Evolutionary conservation across 2,113 vertebrate species (phyloP).

Genomic region (Hippoglossus stenolepis): DNA sequence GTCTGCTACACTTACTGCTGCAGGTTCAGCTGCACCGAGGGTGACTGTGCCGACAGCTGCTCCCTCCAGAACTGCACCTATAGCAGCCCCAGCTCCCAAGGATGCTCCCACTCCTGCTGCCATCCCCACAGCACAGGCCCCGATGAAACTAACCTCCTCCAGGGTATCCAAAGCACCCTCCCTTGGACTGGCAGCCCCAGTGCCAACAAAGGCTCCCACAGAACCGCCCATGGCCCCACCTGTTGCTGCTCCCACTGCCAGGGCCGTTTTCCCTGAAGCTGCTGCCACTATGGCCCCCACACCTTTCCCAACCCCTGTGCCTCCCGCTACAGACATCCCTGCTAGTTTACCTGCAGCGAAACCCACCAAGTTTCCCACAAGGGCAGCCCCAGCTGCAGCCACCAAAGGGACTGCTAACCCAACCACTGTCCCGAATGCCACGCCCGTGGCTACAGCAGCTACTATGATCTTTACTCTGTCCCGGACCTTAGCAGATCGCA

Average conservation of each 20-base stretch:
- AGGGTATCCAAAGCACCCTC: conserved; percentile 75
- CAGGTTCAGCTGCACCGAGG: conserved; percentile 50
- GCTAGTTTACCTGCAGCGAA: too few relatives aligned
- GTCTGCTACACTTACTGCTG: conserved; percentile 53
- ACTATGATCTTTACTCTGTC: conserved; percentile 75
- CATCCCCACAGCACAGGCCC: conserved; percentile 68
- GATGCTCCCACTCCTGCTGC: conserved; percentile 74
- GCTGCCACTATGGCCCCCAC: conserved; percentile 72
- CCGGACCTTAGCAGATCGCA: conserved; percentile 75
- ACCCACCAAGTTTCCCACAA: conserved; percentile 67
- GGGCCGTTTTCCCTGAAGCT: conserved; percentile 69
- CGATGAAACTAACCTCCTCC: conserved; percentile 71
- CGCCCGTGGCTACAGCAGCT: conserved; percentile 74
- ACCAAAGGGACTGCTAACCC: conserved; percentile 78
- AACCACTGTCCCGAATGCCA: conserved; percentile 75
- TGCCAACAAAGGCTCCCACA: conserved; percentile 67
- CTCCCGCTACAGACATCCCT: conserved; percentile 69
- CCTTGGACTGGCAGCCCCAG: conserved; percentile 61
- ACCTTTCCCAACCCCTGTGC: conserved; percentile 49
- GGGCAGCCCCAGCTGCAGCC: conserved; percentile 71
- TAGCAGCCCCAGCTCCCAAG: conserved; percentile 71
- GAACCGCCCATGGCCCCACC: conserved; percentile 78
- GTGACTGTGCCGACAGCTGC: conserved; percentile 50
- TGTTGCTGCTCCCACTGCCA: conserved; percentile 71
- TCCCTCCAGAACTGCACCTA: conserved; percentile 65